A percentile compares a stretch with the other conserved stretches of the same genome.
Conservation (phyloP, 2,888 invertebrate genomes). For the Oeneis ivallda region DNA sequence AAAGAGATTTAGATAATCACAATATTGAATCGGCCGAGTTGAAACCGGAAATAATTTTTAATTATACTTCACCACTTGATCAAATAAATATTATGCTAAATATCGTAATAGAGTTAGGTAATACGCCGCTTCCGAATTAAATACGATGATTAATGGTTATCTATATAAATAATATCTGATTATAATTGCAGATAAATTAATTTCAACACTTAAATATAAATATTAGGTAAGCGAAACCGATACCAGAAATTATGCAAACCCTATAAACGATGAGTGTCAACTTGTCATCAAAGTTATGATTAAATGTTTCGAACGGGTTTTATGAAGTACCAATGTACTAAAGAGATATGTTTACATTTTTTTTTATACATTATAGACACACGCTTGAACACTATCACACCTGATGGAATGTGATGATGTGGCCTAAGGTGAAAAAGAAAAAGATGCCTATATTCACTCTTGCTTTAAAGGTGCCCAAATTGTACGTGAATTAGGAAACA, state of each 20-base stretch:
- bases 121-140: not conserved
- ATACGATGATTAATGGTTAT: slow-evolving; percentile 3
- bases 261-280: slow-evolving; percentile 9
- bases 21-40: not conserved
- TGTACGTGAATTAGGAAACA: too few species aligned
- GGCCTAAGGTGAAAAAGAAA: too few species aligned
- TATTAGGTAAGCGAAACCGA: slow-evolving; percentile 9
- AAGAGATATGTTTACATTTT: too few species aligned
- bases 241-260: slow-evolving; percentile 14
- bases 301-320: slow-evolving; percentile 1
- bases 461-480: too few species aligned
- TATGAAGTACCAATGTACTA: not conserved
- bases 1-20: too few species aligned
- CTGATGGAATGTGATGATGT: too few species aligned
- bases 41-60: not conserved
- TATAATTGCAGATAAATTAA: slow-evolving; percentile 8
- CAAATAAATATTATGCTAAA: not conserved
- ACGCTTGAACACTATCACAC: too few species aligned
- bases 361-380: too few species aligned
- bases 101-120: not conserved
- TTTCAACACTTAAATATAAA: slow-evolving; percentile 9
- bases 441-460: too few species aligned
- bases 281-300: slow-evolving; percentile 9
- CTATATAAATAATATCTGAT: not conserved
- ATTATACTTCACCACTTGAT: not conserved